Conservation (phyloP, 1,140 invertebrate species). For the Cydia amplana region DNA sequence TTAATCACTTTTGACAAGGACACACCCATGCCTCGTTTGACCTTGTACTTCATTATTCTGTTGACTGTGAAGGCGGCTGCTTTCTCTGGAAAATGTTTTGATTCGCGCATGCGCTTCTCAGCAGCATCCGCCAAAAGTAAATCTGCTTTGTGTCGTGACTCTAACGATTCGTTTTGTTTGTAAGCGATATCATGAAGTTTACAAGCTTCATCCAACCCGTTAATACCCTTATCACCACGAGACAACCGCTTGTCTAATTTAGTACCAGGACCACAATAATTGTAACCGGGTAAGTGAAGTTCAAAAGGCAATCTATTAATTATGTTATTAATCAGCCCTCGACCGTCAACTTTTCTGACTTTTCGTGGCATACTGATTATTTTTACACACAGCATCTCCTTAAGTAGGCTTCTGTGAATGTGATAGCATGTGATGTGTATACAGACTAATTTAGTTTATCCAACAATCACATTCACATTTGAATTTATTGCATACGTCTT, state of each 20-base stretch:
- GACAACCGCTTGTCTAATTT: background rate
- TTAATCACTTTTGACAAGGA: background rate
- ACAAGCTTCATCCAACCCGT: background rate
- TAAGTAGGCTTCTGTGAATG: background rate
- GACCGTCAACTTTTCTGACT: background rate
- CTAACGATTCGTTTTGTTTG: background rate
- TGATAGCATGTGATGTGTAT: too few relatives aligned
- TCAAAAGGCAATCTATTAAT: constrained; percentile 1
- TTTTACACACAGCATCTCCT: background rate
- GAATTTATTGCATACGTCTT: too few relatives aligned
- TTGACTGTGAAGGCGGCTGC: background rate
- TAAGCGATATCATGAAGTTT: constrained; percentile 1
- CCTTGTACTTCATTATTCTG: background rate
- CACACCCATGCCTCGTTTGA: background rate
- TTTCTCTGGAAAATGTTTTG: background rate
- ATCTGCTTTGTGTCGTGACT: background rate
- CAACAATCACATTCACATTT: too few relatives aligned
- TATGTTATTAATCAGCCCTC: background rate
- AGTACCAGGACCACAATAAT: background rate
- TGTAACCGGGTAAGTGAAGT: background rate
- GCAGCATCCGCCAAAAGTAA: background rate
- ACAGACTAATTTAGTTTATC: too few relatives aligned
- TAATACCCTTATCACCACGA: background rate
- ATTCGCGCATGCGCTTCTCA: background rate
- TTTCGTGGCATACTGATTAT: background rate